Base-by-base conservation (phyloP, 2,888 invertebrate species). In the Apotomis capreana region DNA sequence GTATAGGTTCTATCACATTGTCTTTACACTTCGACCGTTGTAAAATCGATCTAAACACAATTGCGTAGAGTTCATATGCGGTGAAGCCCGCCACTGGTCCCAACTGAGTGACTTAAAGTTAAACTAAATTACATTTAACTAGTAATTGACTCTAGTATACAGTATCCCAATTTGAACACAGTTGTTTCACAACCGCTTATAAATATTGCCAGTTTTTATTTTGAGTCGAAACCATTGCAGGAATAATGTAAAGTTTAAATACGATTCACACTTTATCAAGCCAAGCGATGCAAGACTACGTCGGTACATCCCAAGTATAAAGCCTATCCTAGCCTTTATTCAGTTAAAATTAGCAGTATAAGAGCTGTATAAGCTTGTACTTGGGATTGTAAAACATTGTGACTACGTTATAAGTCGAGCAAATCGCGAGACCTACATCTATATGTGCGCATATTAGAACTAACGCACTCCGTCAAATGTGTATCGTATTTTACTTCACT, bases 1-100 rank as follows among this genome's bases (percentile, higher is more conserved):
- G 91, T 92, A 92, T 91, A 90, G 83, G 89, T 86, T 92, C 89
- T 92, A 93, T 92, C 92, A 92, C 92, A 92, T 90, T 90, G 89
- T 86, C 83, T 86, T 81, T 81, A 78, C 74, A 77, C 79, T 75
- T 81, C 77, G 78, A 75, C 77, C 75, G 74, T 60, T 63, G 70
- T 68, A 64, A 54, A 70, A 68, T 68, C 68, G 63, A 58, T 49
- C 61, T 51, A 65, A 71, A 67, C 55, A 51, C 71, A 59, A 67
- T 49, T 67, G 58, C 51, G 51, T 64, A 64, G 37, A 70, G 49
- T 69, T 59, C 51, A 64, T 59, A 59, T 68, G 67, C 67, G 71
- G 71, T 51, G 61, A 68, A 68, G 69, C 60, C 64, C 63, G 63
- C 68, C 72, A 69, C 68, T 72, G 68, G 72, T 72, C 68, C 72